Base-by-base conservation (phyloP, 1,140 invertebrate genomes). In the Drosophila subobscura region DNA sequence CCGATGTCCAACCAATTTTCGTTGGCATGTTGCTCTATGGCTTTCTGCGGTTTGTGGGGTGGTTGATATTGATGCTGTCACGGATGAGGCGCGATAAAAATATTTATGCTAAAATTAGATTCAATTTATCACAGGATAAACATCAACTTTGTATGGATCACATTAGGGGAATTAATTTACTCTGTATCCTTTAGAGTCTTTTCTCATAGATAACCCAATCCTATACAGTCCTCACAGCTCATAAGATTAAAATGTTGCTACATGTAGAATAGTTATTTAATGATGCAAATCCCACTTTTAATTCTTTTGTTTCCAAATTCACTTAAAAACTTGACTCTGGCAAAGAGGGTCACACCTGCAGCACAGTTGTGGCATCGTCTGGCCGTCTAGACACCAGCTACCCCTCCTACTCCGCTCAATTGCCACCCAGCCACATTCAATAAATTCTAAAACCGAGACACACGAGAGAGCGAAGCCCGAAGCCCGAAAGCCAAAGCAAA, bases 311-410 rank as follows among this genome's bases (percentile, higher is more conserved):
- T 64, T 64, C 22, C 45, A 20, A 52, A 51, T 73, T 37, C 46
- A 16, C 42, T 65, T 16, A 14, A 47, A 37, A 46, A 45, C 52
- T 64, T 25, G 41, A 52, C 52, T 53, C 60, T 57, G 14, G 27
- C 33, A 50, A 12, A 33, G 53, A 42, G 29, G 33, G 22, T 63
- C 41, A 50, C 59, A 71, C 45, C 59, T 72, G 63, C 7, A 37
- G 42, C 59, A 73, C 77, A 65, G 81, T 63, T 80, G 81, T 80
- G 66, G 54, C 67, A 71, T 33, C 44, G 72, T 77, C 72, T 86
- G 80, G 72, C 46, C 49, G 80, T 84, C 80, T 84, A 84, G 80
- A 84, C 80, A 56, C 52, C 54, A 45, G 50, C 58, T 22, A 14
- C 16, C 41, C 27, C 20, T 33, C 40, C 14, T 8, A 4, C 6